Percentiles rank a stretch among this genome's conserved stretches.
Conservation (phyloP, 1,140 invertebrate species). For the Ylistrum balloti region DNA sequence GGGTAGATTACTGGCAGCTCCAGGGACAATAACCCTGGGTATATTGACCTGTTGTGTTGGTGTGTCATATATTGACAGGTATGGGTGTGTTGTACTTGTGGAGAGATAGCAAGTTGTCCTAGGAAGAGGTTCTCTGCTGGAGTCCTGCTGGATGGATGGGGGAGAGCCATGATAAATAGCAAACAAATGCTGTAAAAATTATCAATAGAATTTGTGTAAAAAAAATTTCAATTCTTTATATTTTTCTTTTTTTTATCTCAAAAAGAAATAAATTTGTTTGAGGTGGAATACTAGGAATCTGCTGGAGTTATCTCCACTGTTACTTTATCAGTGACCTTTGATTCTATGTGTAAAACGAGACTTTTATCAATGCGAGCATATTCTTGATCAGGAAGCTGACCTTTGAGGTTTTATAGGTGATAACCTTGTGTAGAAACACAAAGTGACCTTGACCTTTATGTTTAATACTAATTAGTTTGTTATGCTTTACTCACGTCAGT, state of each 20-base stretch:
- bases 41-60: conserved; percentile 25
- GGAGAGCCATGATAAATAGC: too few species aligned
- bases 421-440: neutral
- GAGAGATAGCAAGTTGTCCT: neutral
- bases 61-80: neutral
- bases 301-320: neutral
- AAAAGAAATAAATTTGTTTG: too few species aligned
- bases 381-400: neutral
- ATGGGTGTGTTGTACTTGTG: neutral
- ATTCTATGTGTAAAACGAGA: neutral
- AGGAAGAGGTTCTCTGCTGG: neutral
- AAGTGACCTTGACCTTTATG: neutral
- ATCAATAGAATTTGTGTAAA: too few species aligned
- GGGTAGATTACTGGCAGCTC: neutral
- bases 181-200: too few species aligned
- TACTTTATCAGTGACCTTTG: neutral
- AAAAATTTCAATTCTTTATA: too few species aligned
- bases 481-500: neutral
- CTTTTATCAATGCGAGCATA: neutral
- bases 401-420: neutral
- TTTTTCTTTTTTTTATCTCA: too few species aligned
- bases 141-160: neutral
- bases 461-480: neutral
- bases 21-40: neutral
- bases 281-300: too few species aligned